These are phyloP conservation scores for Neotoxoptera formosana DNA, from an alignment of 1,140 invertebrate genomes.

Conservation along the genomic window DNA sequence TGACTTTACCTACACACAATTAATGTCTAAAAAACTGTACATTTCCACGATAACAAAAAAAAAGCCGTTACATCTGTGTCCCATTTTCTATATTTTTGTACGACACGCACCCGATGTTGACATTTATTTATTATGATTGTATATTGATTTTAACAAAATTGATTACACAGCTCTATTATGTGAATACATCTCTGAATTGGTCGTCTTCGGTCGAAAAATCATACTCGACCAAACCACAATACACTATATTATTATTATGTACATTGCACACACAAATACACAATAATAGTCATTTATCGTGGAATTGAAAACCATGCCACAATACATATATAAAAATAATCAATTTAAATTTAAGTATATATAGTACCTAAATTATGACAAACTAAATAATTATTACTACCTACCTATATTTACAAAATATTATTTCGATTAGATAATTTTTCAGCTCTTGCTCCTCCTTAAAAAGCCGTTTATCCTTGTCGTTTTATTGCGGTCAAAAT, in stretches of 20 bases:
- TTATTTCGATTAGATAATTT: not conserved
- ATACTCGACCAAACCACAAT: not conserved
- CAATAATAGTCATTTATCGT: not conserved
- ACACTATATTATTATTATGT: not conserved
- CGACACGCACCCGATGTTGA: not conserved
- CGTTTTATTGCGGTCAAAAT: not conserved
- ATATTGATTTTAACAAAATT: too few relatives aligned
- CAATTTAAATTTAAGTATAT: not conserved
- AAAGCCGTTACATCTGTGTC: not conserved
- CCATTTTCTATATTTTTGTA: not conserved
- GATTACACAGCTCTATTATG: not conserved
- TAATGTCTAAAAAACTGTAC: not conserved
- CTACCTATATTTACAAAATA: not conserved
- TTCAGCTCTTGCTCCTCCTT: not conserved
- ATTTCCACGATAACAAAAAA: not conserved
- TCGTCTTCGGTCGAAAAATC: not conserved
- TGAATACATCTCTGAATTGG: not conserved
- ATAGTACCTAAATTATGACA: not conserved
- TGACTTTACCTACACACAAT: not conserved
- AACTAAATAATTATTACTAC: too few relatives aligned
- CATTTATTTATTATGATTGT: not conserved
- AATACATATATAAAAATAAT: too few relatives aligned
- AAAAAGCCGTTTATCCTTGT: not conserved
- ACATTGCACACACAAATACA: not conserved
- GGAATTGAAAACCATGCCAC: not conserved